Percentiles rank a stretch among this genome's conserved stretches.
phyloP scores from a whole-genome alignment of 2,888 invertebrate species.

The Eristalis arbustorum region DNA sequence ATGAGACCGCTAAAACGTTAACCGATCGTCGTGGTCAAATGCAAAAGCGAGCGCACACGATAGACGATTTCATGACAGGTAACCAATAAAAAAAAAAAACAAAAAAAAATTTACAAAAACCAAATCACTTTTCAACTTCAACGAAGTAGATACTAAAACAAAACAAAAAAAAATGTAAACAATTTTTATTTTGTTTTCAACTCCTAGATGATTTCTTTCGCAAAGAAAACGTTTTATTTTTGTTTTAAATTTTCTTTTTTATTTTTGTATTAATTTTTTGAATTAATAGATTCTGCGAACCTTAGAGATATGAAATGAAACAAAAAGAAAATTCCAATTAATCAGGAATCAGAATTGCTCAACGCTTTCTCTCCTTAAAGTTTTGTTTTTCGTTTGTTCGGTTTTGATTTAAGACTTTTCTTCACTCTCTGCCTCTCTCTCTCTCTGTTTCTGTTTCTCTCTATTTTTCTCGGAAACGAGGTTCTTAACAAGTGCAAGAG shows the following conservation, averaged over 20 bases:
- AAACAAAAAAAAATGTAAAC: conserved; percentile 1
- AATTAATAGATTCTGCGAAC: conserved; percentile 35
- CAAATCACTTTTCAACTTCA: conserved; percentile 15
- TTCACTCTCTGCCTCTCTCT: not conserved
- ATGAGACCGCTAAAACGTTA: conserved; percentile 71
- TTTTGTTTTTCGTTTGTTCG: not conserved
- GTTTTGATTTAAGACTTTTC: conserved; percentile 7
- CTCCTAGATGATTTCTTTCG: conserved; percentile 19
- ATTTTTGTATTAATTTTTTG: not conserved
- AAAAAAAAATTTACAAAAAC: conserved; percentile 12
- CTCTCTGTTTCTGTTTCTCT: not conserved
- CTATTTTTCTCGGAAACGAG: not conserved
- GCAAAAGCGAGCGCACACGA: conserved; percentile 75
- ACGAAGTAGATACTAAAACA: conserved; percentile 52
- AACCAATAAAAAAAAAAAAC: conserved; percentile 56
- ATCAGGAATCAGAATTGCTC: conserved; percentile 52
- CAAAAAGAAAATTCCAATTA: conserved; percentile 41
- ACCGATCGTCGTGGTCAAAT: conserved; percentile 73
- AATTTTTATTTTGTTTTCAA: conserved; percentile 18
- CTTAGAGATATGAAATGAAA: conserved; percentile 21
- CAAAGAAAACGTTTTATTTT: conserved; percentile 8
- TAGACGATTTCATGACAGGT: conserved; percentile 76
- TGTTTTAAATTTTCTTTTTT: not conserved
- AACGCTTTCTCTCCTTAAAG: conserved; percentile 8
- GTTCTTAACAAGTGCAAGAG: not conserved